Base-by-base conservation (phyloP, 1,140 invertebrate genomes). In the Drosophila pallidifrons region DNA sequence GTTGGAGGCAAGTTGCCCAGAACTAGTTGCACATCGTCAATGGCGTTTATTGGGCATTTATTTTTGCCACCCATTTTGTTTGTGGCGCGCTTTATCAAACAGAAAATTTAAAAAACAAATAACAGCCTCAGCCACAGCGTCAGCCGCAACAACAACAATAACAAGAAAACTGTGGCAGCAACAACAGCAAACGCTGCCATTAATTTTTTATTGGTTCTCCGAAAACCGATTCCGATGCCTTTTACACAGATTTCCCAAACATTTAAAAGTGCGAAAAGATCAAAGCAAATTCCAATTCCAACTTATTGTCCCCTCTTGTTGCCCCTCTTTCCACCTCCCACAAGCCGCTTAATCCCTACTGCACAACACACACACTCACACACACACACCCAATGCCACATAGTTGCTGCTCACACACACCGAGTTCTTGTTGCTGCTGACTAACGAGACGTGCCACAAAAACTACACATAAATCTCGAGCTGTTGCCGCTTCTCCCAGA, bases 191-290 rank as follows among this genome's bases (percentile, higher is more conserved):
- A 73, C 28, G 49, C 83, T 71, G 82, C 82, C 83, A 87, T 87
- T 87, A 87, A 87, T 88, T 87, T 87, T 88, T 88, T 89, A 88
- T 88, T 89, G 85, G 75, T 88, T 88, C 85, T 89, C 61, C 85
- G 85, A 88, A 88, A 88, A 89, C 63, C 85, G 85, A 88, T 88
- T 88, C 82, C 75, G 49, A 43, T 85, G 85, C 85, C 80, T 83
- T 89, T 87, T 81, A 88, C 83, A 88, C 82, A 88, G 83, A 89
- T 88, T 88, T 89, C 81, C 82, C 85, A 88, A 88, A 88, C 85
- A 88, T 88, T 88, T 85, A 89, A 88, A 88, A 88, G 85, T 88
- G 85, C 85, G 85, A 88, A 88, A 88, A 88, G 85, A 88, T 88
- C 85, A 88, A 88, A 88, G 85, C 71, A 54, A 88, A 88, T 88